Base-by-base conservation (phyloP, 2,888 invertebrate species). In the Netelia melanura region DNA sequence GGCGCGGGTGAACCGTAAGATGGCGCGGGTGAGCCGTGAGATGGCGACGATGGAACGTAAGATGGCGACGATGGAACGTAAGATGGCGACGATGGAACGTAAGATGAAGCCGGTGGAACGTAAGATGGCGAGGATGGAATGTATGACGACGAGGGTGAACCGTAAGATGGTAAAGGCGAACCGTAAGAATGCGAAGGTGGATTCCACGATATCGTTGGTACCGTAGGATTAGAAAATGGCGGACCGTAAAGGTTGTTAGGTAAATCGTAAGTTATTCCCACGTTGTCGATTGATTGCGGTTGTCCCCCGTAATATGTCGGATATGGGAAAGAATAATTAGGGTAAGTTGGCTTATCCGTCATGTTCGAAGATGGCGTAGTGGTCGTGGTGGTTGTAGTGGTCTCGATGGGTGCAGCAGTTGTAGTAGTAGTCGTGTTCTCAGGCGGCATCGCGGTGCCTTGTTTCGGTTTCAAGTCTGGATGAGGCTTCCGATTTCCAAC, bases 221-320 rank as follows among this genome's bases (percentile, higher is more conserved):
- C 81, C 83, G 38, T 83, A 72, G 44, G 21, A 52, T 38, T 48
- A 6, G 81, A 17, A 17, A 74, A 44, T 10, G 78, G 64, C 25
- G 72, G 11, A 14, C 70, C 70, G 65, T 78, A 79, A 79, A 52
- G 14, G 5, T 54, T 21, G 1, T 85, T 83, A 9, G 87, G 86
- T 25, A 79, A 23, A 71, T 87, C 80, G 17, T 88, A 89, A 65
- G 92, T 92, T 2, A 92, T 82, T 2, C 88, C 88, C 0, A 92
- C 10, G 25, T 91, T 82, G 0, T 87, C 85, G 23, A 93, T 72
- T 9, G 90, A 83, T 76, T 93, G 93, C 0, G 92, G 90, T 86
- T 87, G 83, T 38, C 93, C 93, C 3, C 90, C 90, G 56, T 92
- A 92, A 65, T 93, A 93, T 5, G 91, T 92, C 44, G 83, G 43